Evolutionary conservation across 2,888 invertebrate genomes (phyloP), one percentile per base, ranked within the genome.

Genomic region (Ophion obscuratus): DNA sequence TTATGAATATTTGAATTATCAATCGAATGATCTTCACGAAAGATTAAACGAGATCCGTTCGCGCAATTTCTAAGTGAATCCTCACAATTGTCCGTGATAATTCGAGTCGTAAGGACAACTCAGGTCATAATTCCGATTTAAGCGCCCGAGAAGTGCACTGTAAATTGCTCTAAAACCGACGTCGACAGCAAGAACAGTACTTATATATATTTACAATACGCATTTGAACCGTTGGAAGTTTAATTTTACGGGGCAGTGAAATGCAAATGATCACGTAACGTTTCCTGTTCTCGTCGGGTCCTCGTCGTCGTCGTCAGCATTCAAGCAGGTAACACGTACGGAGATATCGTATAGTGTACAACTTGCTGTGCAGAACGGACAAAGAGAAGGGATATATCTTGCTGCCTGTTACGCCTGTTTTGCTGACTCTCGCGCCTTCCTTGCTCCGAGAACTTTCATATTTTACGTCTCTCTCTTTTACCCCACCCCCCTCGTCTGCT

Each of bases 211-310:
- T 57, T 67, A 36, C 53, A 67, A 76, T 47, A 27, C 59, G 66
- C 40, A 80, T 78, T 76, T 75, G 36, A 20, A 27, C 10, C 27
- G 36, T 20, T 64, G 76, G 66, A 66, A 57, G 53, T 77, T 59
- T 78, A 67, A 57, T 78, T 81, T 67, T 70, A 74, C 78, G 78
- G 64, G 73, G n/a, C 78, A 27, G 84, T 75, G 78, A 81, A 81
- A 85, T 84, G 84, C 84, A 84, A 81, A 84, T 81, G 78, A 78
- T 85, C 81, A 81, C 81, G 85, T 85, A 85, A 85, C 68, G 64
- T 74, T 81, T 84, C 40, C 81, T 73, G 78, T 75, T 62, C 85
- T 78, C 77, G 74, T 77, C 67, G 75, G 61, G 71, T 80, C 70
- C 53, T 36, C 36, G 59, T 44, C 44, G 27, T 61, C 66, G 53